Percentiles rank a stretch among this genome's conserved stretches.
Conservation (phyloP, 2,113 vertebrate species). For the Diglossa brunneiventris region DNA sequence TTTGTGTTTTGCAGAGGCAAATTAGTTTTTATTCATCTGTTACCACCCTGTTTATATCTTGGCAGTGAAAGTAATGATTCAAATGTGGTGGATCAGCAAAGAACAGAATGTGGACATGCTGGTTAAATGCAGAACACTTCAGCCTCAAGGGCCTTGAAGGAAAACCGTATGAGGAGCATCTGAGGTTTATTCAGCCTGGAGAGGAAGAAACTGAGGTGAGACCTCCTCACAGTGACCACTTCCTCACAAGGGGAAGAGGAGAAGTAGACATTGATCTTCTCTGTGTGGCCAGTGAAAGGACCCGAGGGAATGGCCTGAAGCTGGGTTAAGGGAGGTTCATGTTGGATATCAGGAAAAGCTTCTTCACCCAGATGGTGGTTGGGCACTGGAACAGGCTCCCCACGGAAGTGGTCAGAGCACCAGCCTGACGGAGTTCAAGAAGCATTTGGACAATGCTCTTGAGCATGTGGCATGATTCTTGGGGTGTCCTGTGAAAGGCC, state of each 20-base stretch:
- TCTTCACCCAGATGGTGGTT: fast-evolving
- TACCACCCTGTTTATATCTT: not conserved
- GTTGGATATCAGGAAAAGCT: too few species aligned
- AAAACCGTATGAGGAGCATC: fast-evolving
- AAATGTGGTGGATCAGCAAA: not conserved
- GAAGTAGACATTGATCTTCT: not conserved
- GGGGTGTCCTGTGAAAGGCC: not conserved
- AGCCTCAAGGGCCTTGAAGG: not conserved
- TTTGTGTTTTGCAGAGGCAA: not conserved
- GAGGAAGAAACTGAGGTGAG: not conserved
- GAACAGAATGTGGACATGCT: not conserved
- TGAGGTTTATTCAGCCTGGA: not conserved
- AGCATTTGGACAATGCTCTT: fast-evolving
- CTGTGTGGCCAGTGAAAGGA: too few species aligned
- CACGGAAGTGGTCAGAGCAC: not conserved
- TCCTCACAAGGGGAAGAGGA: not conserved
- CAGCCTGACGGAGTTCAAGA: not conserved
- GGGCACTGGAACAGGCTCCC: not conserved
- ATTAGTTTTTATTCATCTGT: not conserved
- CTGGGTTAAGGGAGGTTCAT: not conserved
- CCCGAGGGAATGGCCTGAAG: not conserved
- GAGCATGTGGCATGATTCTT: not conserved
- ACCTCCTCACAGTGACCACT: not conserved
- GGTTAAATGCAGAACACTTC: not conserved
- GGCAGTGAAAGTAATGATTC: not conserved